Conservation (phyloP, 1,140 invertebrate genomes). For the Marisa cornuarietis region DNA sequence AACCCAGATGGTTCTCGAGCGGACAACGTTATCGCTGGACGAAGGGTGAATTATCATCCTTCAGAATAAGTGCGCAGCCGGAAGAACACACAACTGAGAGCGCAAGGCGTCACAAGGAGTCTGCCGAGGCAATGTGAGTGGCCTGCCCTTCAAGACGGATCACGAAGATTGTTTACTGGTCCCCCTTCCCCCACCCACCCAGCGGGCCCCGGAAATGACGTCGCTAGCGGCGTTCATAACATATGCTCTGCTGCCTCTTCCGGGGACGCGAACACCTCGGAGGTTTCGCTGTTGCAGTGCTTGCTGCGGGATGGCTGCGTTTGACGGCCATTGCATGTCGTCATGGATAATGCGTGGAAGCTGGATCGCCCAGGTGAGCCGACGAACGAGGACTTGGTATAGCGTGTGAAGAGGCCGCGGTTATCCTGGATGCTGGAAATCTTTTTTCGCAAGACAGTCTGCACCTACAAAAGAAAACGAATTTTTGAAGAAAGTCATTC, state of each 20-base stretch:
- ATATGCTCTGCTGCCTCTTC: conserved; percentile 15
- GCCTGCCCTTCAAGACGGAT: no score
- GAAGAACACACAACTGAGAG: no score
- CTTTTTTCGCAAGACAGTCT: conserved; percentile 48
- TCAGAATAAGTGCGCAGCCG: no score
- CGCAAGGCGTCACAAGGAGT: no score
- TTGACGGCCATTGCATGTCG: conserved; percentile 19
- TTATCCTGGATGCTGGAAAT: conserved; percentile 50
- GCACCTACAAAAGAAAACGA: conserved; percentile 39
- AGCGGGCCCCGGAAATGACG: no score
- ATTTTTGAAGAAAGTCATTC: no score
- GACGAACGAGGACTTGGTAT: conserved; percentile 49
- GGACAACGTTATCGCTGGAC: no score
- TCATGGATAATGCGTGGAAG: conserved; percentile 26
- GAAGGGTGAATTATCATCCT: no score
- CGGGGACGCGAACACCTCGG: not conserved
- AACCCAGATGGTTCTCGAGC: no score
- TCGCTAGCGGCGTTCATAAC: not conserved
- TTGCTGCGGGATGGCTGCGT: not conserved
- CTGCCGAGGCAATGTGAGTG: no score
- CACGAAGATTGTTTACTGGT: no score
- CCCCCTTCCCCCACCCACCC: no score
- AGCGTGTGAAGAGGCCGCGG: conserved; percentile 40
- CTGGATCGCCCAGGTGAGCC: conserved; percentile 36
- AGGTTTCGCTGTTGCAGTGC: conserved; percentile 8